Evolutionary conservation across 2,888 invertebrate species (phyloP), one percentile per base, ranked within the genome.

Genomic region (Aleiodes alternator): DNA sequence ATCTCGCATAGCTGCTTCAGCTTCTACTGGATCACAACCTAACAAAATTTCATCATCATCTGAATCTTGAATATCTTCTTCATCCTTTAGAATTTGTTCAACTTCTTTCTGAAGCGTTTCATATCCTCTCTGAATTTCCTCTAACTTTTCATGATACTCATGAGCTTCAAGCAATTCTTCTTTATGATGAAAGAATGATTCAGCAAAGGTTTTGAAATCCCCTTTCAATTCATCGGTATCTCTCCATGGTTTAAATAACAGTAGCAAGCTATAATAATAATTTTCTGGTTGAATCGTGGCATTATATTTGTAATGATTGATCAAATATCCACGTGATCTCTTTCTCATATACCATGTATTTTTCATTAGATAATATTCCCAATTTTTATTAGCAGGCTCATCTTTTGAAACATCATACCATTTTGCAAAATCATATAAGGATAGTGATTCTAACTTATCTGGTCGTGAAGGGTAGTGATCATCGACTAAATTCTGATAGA

Each of bases 381-480:
- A 57, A 9, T 76, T 53, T 73, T 72, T 53, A 3, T 53, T 69
- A 0, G 16, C 43, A 8, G 79, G 80, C 68, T 76, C 43, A 12
- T 12, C 31, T 64, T 57, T 75, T 1, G 66, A 53, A 8, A 80
- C 59, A 66, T 83, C 80, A 68, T 68, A 83, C 80, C 80, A 81
- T 48, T 76, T 78, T 1, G 76, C 80, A 72, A 82, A 83, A 72
- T 83, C 82, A 55, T 82, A 84, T 59, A 82, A 78, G 69, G 61
- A 73, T 56, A 66, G 64, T 48, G 14, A 23, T 69, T 85, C 78
- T 56, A 85, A 81, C 66, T 82, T 79, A 69, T 77, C 56, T n/a
- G 85, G 85, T 59, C 85, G 53, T 7, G 74, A 75, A 59, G 84
- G 84, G 78, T 86, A 86, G 70, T 82, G 64, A 71, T 82, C 74